Evolutionary conservation across 2,113 vertebrate species (phyloP), one percentile per base, ranked within the genome.

Genomic region (Aegithalos caudatus): DNA sequence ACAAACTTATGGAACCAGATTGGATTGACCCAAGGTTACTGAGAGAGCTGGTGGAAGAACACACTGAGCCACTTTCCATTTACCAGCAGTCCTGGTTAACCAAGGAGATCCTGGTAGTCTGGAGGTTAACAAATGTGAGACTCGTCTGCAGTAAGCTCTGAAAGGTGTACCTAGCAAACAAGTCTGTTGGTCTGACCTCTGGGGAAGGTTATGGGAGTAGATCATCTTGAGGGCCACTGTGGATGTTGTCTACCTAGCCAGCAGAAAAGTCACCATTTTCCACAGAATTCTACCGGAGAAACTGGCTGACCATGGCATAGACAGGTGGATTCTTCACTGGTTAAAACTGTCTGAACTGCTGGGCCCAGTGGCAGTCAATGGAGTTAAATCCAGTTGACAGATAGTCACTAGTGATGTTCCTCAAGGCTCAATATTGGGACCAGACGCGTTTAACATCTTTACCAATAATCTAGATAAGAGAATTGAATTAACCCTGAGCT

Each of bases 401-500:
- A 6, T 10, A 20, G 53, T 37, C 15, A 29, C 19, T 37, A 10
- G 11, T 37, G 11, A 4, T 44, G 16, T 8, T 78, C 27, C 35
- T 57, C 38, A 15, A 15, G 29, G 16, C 12, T 77, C n/a, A 21
- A 12, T 40, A 14, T 0, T 45, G 24, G 18, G 18, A 23, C 24
- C 12, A 27, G 29, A 21, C 28, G 17, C 1, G 0, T 35, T 42
- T 35, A 71, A 42, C 4, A 12, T 12, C 27, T 53, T 72, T 48
- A 53, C 8, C 23, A 27, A 19, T 61, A 42, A 57, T 24, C 19
- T 51, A 54, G 7, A 57, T 3, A 3, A 73, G 7, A 51, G 16
- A 24, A 50, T 31, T 0, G 1, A 69, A 28, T 51, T 10, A 4
- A 25, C 4, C 6, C 6, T 37, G 35, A n/a, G 2, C 60, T 48